Evolutionary conservation across 1,140 invertebrate genomes (phyloP).

Genomic region (Drosophila albomicans): DNA sequence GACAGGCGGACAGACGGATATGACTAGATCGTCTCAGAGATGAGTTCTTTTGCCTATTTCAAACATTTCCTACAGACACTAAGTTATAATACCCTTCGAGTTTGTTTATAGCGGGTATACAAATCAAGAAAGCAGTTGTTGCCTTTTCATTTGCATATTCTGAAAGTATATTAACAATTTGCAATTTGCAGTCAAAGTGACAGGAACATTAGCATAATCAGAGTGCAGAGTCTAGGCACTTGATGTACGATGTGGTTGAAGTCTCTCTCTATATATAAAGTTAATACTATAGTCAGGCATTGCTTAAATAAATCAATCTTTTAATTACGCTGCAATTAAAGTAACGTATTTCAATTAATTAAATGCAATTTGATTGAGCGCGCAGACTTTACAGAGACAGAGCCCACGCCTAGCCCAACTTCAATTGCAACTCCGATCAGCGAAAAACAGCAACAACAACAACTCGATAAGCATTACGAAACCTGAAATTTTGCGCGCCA

Average conservation of each 20-base stretch:
- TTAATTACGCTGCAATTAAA: constrained; percentile 78
- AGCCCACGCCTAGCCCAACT: constrained; percentile 14
- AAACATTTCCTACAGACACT: too few relatives aligned
- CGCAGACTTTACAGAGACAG: constrained; percentile 30
- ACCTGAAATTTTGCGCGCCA: constrained; percentile 68
- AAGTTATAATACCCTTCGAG: too few relatives aligned
- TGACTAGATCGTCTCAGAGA: too few relatives aligned
- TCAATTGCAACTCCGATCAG: constrained; percentile 5
- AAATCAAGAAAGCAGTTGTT: constrained; percentile 4
- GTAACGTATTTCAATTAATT: constrained; percentile 81
- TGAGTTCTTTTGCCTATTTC: too few relatives aligned
- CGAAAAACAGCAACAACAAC: background rate
- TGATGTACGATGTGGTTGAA: too few relatives aligned
- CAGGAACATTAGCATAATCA: constrained; percentile 16
- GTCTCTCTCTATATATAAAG: too few relatives aligned
- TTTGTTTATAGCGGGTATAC: too few relatives aligned
- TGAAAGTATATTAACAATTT: constrained; percentile 9
- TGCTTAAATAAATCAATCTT: constrained; percentile 69
- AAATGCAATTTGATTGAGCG: constrained; percentile 68
- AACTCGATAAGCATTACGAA: constrained; percentile 59
- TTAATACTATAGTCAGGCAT: constrained; percentile 1
- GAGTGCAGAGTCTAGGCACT: background rate
- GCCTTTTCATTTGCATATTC: constrained; percentile 6
- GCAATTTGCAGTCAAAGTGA: constrained; percentile 9
- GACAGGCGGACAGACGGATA: too few relatives aligned